Evolutionary conservation across 2,888 invertebrate genomes (phyloP), one percentile per base, ranked within the genome.

Genomic region (Neelides folsomi): DNA sequence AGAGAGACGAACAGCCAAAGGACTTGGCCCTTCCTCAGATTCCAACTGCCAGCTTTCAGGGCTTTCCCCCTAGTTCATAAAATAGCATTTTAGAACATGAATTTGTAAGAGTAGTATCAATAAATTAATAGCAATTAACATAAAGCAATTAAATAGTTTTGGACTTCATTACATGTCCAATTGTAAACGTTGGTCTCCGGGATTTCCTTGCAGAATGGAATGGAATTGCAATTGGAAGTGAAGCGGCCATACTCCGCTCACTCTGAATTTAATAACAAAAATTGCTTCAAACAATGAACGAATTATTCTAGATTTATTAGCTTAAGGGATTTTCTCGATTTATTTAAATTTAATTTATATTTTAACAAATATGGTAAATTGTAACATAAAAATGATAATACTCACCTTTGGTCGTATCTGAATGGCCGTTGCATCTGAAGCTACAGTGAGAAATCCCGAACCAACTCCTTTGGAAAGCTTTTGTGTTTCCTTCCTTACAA

Each of bases 181-280:
- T 56, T 38, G 53, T 53, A 45, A 56, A 56, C 19, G 56, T 55
- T 9, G 59, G 57, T 36, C 48, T 47, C 12, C 55, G 16, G 9
- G 55, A 54, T 9, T 53, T 53, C 8, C 55, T 43, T 27, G 40
- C 42, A 27, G 49, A 44, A 27, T 49, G 48, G 9, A 51, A 40
- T 2, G 58, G 61, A 38, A 60, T 59, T 2, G 60, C 52, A 19
- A 58, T 63, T 13, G 61, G 61, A 44, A 56, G 46, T 12, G 60
- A 55, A 16, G 53, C 49, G 16, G 59, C 55, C 27, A 59, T 51
- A 38, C 55, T 53, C 43, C 53, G 35, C 5, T 12, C 35, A 38
- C 37, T 12, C 34, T 20, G 20, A 15, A 16, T 16, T 15, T 6
- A 16, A 39, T 6, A 15, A 39, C 39, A 39, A 39, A 39, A 37